Conservation (phyloP, 2,888 invertebrate species). For the Machimus rusticus region DNA sequence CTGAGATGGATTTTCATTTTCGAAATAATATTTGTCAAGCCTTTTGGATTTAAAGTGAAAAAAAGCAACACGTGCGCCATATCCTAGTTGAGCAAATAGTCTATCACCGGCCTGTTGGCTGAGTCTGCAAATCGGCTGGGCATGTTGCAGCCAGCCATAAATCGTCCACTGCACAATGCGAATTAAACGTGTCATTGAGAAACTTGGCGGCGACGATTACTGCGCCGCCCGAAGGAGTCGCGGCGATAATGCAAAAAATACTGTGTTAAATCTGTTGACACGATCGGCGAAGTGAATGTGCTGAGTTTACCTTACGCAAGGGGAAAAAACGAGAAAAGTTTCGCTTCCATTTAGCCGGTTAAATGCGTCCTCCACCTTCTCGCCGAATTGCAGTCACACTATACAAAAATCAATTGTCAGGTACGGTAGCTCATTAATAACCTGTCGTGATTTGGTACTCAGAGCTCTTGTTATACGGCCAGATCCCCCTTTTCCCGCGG, state of each 20-base stretch:
- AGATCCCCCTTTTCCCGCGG: neutral
- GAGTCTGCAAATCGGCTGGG: neutral
- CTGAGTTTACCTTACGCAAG: constrained; percentile 17
- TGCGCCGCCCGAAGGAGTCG: neutral
- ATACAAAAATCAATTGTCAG: constrained; percentile 45
- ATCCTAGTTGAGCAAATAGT: neutral
- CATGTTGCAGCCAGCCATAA: neutral
- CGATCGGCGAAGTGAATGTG: constrained; percentile 38
- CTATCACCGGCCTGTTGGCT: neutral
- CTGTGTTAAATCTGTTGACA: constrained; percentile 42
- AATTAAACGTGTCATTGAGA: constrained; percentile 23
- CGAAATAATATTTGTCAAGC: neutral
- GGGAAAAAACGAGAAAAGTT: neutral
- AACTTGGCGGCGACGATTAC: neutral
- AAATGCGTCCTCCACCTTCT: constrained; percentile 33
- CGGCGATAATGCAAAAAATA: neutral
- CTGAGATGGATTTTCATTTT: neutral
- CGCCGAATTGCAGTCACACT: constrained; percentile 37
- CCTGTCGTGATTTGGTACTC: constrained; percentile 48
- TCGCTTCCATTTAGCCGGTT: neutral
- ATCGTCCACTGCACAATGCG: neutral
- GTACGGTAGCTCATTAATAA: constrained; percentile 47
- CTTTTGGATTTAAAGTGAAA: neutral
- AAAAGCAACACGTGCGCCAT: neutral
- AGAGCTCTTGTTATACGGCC: constrained; percentile 12